Conservation (phyloP, 2,797 vertebrate genomes). For the Prionace glauca region DNA sequence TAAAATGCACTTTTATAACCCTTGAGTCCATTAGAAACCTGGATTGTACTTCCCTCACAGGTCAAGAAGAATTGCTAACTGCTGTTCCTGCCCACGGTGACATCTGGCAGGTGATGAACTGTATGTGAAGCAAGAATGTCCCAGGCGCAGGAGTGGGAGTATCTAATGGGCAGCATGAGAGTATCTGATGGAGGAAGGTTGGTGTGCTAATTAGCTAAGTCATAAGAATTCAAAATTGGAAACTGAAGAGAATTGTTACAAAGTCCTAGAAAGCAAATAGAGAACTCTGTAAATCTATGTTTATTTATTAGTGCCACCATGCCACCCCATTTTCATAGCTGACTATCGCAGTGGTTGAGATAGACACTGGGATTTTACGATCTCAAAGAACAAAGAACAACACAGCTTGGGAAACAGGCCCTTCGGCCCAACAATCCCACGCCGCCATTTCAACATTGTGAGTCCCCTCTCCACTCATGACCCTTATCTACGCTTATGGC, state of each 20-base stretch:
- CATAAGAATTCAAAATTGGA: neutral
- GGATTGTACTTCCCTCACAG: neutral
- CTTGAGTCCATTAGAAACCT: neutral
- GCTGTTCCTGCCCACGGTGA: neutral
- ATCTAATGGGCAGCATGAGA: constrained; percentile 1
- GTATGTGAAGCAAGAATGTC: neutral
- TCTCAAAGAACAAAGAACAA: no score
- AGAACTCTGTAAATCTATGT: neutral
- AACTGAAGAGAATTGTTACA: neutral
- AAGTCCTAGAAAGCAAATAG: neutral
- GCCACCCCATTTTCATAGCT: neutral
- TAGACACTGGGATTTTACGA: neutral
- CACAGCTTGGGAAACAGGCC: no score
- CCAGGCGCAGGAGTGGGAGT: neutral
- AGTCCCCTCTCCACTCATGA: no score
- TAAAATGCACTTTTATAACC: neutral
- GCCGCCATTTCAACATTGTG: no score
- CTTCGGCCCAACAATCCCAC: no score
- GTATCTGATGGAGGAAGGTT: neutral
- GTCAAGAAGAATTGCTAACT: neutral
- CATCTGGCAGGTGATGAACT: neutral
- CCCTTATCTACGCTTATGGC: no score
- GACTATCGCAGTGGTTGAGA: neutral
- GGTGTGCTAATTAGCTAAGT: neutral
- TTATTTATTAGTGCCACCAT: no score